These are phyloP conservation scores for Microhierax caerulescens DNA, from an alignment of 2,797 vertebrate genomes.

Conservation along the genomic window DNA sequence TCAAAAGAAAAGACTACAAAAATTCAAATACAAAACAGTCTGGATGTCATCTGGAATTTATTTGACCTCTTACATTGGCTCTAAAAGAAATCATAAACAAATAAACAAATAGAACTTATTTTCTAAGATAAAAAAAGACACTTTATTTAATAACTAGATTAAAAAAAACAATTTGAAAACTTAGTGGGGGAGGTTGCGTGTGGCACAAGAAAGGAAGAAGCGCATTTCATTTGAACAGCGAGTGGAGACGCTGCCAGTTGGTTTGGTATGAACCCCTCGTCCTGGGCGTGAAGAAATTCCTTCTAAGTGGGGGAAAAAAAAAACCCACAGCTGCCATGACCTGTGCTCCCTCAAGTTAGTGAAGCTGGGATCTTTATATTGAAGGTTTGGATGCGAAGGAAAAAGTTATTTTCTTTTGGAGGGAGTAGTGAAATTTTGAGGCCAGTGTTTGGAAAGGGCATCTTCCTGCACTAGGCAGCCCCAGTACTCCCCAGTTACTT, in stretches of 20 bases:
- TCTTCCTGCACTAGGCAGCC: neutral
- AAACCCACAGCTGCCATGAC: neutral
- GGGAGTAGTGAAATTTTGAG: neutral
- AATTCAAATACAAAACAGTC: neutral
- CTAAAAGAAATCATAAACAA: slow-evolving; percentile 50
- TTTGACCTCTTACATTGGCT: slow-evolving; percentile 43
- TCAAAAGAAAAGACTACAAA: neutral
- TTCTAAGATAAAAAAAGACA: slow-evolving; percentile 20
- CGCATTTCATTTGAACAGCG: neutral
- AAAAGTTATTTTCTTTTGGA: neutral
- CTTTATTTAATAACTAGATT: slow-evolving; percentile 40
- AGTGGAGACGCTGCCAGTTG: neutral
- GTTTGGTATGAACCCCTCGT: neutral
- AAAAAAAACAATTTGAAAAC: neutral
- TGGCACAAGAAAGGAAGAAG: slow-evolving; percentile 26
- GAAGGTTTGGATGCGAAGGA: neutral
- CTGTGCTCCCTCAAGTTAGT: neutral
- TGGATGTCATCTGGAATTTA: slow-evolving; percentile 56
- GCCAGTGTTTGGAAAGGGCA: neutral
- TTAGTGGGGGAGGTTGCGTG: neutral
- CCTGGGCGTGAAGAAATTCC: neutral
- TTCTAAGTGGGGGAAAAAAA: no score
- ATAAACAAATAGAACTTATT: slow-evolving; percentile 36
- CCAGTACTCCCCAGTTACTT: rapidly evolving
- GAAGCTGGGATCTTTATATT: neutral